phyloP scores from a whole-genome alignment of 2,888 invertebrate genomes.

The Ectropis crepuscularia region DNA sequence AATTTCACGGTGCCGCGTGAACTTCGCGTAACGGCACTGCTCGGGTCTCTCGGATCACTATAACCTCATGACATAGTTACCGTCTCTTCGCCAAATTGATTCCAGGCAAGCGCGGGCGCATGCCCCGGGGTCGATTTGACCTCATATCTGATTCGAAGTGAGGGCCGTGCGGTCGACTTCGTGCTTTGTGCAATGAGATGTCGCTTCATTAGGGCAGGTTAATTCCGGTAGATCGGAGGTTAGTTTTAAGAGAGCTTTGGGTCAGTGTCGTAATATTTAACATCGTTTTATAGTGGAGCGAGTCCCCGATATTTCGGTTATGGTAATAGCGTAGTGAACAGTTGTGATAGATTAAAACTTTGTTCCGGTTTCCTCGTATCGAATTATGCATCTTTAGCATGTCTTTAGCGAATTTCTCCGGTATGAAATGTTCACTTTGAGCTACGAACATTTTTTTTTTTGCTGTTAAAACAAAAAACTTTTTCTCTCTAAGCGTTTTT shows the following conservation, averaged over 20 bases:
- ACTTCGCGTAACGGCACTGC: constrained; percentile 68
- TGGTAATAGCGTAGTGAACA: too few relatives aligned
- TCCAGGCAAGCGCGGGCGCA: constrained; percentile 58
- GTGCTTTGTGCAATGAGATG: constrained; percentile 35
- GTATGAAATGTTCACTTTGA: too few relatives aligned
- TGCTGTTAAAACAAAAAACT: too few relatives aligned
- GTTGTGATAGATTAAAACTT: not conserved
- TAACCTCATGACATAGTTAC: constrained; percentile 79
- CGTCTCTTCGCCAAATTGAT: constrained; percentile 73
- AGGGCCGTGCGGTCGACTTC: constrained; percentile 46
- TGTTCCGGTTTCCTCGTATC: not conserved
- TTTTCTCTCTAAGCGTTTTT: too few relatives aligned
- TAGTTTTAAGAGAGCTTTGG: too few relatives aligned
- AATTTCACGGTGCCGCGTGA: constrained; percentile 74
- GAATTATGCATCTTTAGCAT: too few relatives aligned
- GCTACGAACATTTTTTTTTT: too few relatives aligned
- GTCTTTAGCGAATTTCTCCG: too few relatives aligned
- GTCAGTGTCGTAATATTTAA: too few relatives aligned
- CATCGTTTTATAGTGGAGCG: not conserved
- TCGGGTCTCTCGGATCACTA: constrained; percentile 65
- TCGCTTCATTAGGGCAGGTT: constrained; percentile 17
- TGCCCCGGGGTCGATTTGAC: constrained; percentile 49
- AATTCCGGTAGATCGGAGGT: too few relatives aligned
- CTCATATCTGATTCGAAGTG: constrained; percentile 40
- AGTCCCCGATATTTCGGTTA: too few relatives aligned